Percentiles rank a stretch among this genome's conserved stretches.
Evolutionary conservation across 2,113 vertebrate species (phyloP).

Genomic region (Actinemys pallida): DNA sequence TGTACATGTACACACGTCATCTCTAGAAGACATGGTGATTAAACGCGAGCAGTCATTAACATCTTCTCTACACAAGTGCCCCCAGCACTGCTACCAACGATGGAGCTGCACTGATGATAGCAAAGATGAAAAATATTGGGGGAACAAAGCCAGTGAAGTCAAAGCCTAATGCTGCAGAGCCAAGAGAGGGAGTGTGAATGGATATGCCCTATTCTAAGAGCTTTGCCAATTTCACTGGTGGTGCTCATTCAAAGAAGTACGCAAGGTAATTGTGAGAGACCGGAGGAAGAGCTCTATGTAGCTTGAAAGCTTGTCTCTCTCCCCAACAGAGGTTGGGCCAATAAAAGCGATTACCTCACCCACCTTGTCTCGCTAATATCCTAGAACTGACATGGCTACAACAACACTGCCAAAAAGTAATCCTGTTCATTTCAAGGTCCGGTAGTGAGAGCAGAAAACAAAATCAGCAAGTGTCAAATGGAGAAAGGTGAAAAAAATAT

Average conservation of each 20-base stretch:
- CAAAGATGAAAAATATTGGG: background rate
- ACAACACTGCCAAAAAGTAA: background rate
- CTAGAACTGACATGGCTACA: background rate
- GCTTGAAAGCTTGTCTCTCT: background rate
- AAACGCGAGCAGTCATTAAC: background rate
- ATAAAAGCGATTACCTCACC: background rate
- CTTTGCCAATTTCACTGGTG: accelerated
- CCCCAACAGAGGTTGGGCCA: background rate
- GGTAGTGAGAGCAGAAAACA: background rate
- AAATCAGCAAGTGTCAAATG: background rate
- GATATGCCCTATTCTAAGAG: background rate
- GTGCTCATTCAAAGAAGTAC: background rate
- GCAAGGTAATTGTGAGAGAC: background rate
- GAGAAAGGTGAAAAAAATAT: background rate
- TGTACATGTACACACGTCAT: too few species aligned
- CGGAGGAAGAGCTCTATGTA: background rate
- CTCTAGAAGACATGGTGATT: background rate
- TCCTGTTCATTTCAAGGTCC: background rate
- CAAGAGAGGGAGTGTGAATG: background rate
- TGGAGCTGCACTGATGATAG: background rate
- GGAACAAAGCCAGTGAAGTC: background rate
- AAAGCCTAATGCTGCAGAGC: background rate
- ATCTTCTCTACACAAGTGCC: background rate
- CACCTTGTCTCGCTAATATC: background rate
- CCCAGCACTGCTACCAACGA: background rate